Evolutionary conservation across 2,113 vertebrate genomes (phyloP), one percentile per base, ranked within the genome.

Genomic region (Henicopernis longicauda): DNA sequence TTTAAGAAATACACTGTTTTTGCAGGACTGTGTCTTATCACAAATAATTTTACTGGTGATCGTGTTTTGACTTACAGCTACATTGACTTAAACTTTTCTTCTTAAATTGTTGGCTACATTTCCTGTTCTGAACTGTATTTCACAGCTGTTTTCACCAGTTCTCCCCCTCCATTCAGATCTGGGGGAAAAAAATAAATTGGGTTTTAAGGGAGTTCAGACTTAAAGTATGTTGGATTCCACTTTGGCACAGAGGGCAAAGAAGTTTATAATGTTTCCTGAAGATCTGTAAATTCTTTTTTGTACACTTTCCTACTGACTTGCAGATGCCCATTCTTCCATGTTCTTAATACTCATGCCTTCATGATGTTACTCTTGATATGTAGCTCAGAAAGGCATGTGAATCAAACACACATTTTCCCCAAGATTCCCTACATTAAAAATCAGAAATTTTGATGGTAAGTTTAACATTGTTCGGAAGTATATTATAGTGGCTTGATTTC

Each of bases 181-280:
- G 4, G 29, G 14, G 29, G 1, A 0, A 0, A 8, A 10, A 36
- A 19, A 25, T 17, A 52, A n/a, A 49, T 29, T 3, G 14, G 7
- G 2, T 59, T 94, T 89, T 78, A 54, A 55, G 40, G 13, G 20
- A 66, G 29, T 88, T 69, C 23, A 74, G 22, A 25, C 18, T 63
- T 78, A 22, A n/a, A 2, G 1, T 40, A 11, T 52, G 6, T 23
- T 61, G 38, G 9, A 44, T 93, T 93, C 12, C 16, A 34, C 36
- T 86, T 71, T 34, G 26, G 5, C 59, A 42, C 13, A 71, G 38
- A 44, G 25, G 15, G 9, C 10, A 27, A 58, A 88, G 25, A 59
- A 26, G 5, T 59, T 85, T 67, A 40, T 67, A 27, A 26, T 34
- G 29, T 52, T 47, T 74, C 14, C 50, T 70, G 32, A 90, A 55